Conservation (phyloP, 2,113 vertebrate genomes). For the Felis chaus region DNA sequence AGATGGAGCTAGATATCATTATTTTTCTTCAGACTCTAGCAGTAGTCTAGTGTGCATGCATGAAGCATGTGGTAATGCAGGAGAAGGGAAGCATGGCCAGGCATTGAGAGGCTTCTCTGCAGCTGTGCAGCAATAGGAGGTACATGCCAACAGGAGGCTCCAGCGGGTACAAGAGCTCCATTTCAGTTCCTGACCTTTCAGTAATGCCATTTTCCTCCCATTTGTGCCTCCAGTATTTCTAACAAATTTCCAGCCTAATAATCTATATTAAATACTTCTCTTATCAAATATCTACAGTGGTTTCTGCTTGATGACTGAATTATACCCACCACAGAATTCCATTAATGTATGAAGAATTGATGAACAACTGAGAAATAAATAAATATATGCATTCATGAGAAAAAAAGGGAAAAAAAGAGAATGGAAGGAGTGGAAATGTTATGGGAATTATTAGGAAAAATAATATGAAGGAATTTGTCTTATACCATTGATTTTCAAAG, state of each 20-base stretch:
- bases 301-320: not conserved
- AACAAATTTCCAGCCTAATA: not conserved
- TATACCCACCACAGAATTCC: not conserved
- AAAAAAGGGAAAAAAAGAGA: not conserved
- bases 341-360: not conserved
- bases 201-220: not conserved
- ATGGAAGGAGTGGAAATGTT: not conserved
- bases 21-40: not conserved
- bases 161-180: not conserved
- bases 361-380: not conserved
- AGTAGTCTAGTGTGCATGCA: not conserved
- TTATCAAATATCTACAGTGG: not conserved
- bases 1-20: not conserved
- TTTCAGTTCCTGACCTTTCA: not conserved
- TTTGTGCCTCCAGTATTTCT: not conserved
- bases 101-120: not conserved
- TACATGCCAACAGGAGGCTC: not conserved
- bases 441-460: not conserved
- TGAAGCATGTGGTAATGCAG: not conserved
- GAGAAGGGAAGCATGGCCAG: not conserved
- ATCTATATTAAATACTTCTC: not conserved
- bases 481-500: not conserved
- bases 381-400: not conserved
- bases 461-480: not conserved
- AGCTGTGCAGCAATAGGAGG: not conserved